Base-by-base conservation (phyloP, 2,888 invertebrate species). In the Megaustenia siamemsis region DNA sequence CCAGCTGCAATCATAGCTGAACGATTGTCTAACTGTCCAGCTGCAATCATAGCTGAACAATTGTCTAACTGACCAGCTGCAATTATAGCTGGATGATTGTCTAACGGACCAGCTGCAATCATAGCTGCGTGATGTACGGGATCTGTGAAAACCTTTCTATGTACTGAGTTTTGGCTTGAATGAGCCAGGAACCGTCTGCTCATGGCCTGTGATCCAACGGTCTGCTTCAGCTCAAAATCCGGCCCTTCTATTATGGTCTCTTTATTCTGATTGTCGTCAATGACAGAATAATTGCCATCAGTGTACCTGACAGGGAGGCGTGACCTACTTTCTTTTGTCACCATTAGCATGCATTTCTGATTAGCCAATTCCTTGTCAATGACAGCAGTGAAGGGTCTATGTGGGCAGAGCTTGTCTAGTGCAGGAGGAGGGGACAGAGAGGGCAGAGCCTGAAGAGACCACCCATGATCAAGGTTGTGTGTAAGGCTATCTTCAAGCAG, bases 301-400 rank as follows among this genome's bases (percentile, higher is more conserved):
- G n/a, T n/a, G n/a, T n/a, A n/a, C n/a, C n/a, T 66, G 32, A 2
- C 35, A 10, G 66, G 10, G 32, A 2, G 28, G 35, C 18, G 21
- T 2, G 3, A 8, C 66, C 8, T 35, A 66, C 66, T 66, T 35
- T 71, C 75, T 4, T 21, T 45, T 35, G 45, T 32, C 1, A 18
- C 49, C 1, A 32, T 40, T 32, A 83, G 75, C 15, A 79, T 18
- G 28, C 68, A 66, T 38, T n/a, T 71, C 69, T 83, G 83, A 53
- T 81, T 76, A 45, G 66, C 81, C 38, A 86, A 49, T 32, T 86
- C 81, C 28, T 76, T 80, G 81, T 80, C 83, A 38, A 86, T 63
- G 35, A 83, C 24, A 43, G 84, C 78, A 53, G 73, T 81, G 66
- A 77, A 79, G 35, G 78, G 81, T 28, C 80, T 35, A 43, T 75